These are phyloP conservation scores for Rafetus swinhoei DNA, from an alignment of 2,113 vertebrate genomes.

Conservation along the genomic window DNA sequence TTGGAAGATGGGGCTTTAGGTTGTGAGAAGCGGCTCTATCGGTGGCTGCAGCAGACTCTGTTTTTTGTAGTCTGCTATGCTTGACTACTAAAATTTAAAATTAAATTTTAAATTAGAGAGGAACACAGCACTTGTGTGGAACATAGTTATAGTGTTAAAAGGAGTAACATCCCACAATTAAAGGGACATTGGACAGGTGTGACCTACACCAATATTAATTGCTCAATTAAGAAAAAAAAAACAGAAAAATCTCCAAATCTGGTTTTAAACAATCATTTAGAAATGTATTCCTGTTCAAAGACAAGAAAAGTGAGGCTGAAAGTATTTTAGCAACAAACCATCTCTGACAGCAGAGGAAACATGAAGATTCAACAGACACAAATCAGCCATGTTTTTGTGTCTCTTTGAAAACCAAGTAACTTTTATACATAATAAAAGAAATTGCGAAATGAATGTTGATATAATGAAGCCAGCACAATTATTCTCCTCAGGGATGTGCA, in stretches of 20 bases:
- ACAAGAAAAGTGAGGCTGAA: rapidly evolving
- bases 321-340: neutral
- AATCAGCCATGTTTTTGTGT: neutral
- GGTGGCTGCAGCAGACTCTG: rapidly evolving
- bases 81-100: too few relatives aligned
- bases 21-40: rapidly evolving
- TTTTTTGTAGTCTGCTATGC: rapidly evolving
- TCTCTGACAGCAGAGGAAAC: neutral
- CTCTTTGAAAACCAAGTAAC: neutral
- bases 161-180: neutral
- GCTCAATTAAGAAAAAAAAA: neutral
- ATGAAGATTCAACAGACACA: neutral
- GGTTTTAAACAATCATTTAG: neutral
- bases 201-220: neutral
- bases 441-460: conserved; percentile 4
- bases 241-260: neutral
- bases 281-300: rapidly evolving
- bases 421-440: neutral
- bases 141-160: neutral
- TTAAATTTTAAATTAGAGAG: neutral
- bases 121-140: rapidly evolving
- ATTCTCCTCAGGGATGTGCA: neutral
- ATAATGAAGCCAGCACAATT: neutral
- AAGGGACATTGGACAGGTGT: neutral
- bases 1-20: too few relatives aligned